A percentile compares a stretch with the other conserved stretches of the same genome.
Evolutionary conservation across 2,113 vertebrate genomes (phyloP).

Genomic region (Centropus unirufus): DNA sequence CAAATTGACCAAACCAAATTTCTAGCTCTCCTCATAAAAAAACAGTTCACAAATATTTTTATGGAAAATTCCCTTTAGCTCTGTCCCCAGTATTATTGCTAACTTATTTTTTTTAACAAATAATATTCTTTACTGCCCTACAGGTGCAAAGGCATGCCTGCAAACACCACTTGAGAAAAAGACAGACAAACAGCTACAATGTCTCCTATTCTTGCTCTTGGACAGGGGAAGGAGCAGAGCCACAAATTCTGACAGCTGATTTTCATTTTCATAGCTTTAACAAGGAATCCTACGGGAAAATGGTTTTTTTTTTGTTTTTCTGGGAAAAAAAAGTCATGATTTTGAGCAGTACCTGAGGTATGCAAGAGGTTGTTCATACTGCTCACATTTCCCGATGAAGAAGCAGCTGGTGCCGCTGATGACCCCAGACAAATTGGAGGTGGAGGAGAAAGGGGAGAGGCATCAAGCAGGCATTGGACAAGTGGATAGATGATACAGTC

Average conservation of each 20-base stretch:
- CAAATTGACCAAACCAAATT: background rate
- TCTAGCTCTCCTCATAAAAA: background rate
- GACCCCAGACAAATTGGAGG: background rate
- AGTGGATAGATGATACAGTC: fast-evolving
- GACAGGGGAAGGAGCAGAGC: background rate
- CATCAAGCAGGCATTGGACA: background rate
- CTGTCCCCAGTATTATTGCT: background rate
- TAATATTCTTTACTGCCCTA: background rate
- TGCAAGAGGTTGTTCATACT: background rate
- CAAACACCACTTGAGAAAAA: background rate
- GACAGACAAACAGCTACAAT: background rate
- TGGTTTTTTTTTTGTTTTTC: background rate
- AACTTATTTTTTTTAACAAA: background rate
- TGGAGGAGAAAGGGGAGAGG: background rate
- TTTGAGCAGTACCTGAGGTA: background rate
- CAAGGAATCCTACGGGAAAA: background rate
- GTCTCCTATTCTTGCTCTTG: background rate
- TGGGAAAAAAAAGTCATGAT: background rate
- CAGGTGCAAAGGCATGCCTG: background rate
- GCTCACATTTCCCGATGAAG: background rate
- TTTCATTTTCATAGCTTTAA: background rate
- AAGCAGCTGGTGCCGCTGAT: background rate
- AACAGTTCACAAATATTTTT: background rate
- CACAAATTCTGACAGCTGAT: background rate
- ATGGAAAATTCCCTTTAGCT: background rate